A percentile compares a stretch with the other conserved stretches of the same genome.
Evolutionary conservation across 2,113 vertebrate species (phyloP).

Genomic region (Lepisosteus osseus): DNA sequence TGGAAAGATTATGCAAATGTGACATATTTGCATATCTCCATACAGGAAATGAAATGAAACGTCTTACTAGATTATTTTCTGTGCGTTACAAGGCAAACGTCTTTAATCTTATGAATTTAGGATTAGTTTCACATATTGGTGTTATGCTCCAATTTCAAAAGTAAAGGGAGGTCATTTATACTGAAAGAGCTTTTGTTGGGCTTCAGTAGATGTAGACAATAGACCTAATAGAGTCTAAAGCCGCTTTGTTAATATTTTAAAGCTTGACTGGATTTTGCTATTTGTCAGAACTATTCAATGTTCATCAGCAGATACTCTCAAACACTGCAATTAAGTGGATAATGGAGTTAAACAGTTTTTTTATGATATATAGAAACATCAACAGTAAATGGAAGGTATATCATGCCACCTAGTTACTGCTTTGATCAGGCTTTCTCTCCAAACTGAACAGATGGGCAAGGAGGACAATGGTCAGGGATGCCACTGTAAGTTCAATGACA

Average conservation of each 20-base stretch:
- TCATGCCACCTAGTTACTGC: slow-evolving; percentile 37
- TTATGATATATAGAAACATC: too few relatives aligned
- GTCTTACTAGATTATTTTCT: slow-evolving; percentile 60
- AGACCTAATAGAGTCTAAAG: slow-evolving; percentile 62
- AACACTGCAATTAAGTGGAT: slow-evolving; percentile 39
- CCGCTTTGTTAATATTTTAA: slow-evolving; percentile 63
- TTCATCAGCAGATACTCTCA: slow-evolving; percentile 43
- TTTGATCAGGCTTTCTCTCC: too few relatives aligned
- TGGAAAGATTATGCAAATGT: slow-evolving; percentile 71
- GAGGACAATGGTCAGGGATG: too few relatives aligned
- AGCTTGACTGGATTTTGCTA: slow-evolving; percentile 57
- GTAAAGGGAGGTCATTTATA: slow-evolving; percentile 54
- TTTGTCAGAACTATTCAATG: slow-evolving; percentile 52
- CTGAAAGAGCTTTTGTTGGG: slow-evolving; percentile 55
- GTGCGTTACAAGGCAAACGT: slow-evolving; percentile 54
- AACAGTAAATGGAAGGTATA: slow-evolving; percentile 52
- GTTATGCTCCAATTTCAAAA: slow-evolving; percentile 49
- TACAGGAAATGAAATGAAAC: slow-evolving; percentile 60
- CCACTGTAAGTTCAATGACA: too few relatives aligned
- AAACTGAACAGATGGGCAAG: too few relatives aligned
- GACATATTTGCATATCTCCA: slow-evolving; percentile 62
- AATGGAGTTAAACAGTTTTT: slow-evolving; percentile 36
- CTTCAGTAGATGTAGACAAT: slow-evolving; percentile 66
- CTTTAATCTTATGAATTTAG: slow-evolving; percentile 70
- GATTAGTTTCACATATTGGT: slow-evolving; percentile 66